Percentiles rank a stretch among this genome's conserved stretches.
Conservation (phyloP, 1,140 invertebrate species). For the Aphis gossypii region DNA sequence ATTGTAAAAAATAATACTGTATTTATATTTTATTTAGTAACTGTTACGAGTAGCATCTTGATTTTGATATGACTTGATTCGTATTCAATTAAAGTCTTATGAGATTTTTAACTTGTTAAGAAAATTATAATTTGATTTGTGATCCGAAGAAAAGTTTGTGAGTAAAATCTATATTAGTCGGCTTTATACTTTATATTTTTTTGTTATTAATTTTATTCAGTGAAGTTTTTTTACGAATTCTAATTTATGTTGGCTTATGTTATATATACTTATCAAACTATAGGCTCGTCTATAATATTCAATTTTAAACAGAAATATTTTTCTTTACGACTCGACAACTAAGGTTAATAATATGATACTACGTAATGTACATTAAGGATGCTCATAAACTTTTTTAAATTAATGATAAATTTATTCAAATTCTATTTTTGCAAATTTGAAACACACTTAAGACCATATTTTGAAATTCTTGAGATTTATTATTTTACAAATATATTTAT, state of each 20-base stretch:
- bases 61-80: background rate
- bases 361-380: too few species aligned
- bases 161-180: background rate
- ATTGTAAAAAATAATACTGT: background rate
- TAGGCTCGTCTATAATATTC: background rate
- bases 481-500: too few species aligned
- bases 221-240: background rate
- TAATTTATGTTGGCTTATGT: background rate
- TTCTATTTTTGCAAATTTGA: too few species aligned
- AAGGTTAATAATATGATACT: background rate
- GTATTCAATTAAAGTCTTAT: conserved; percentile 7
- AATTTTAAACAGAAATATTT: background rate
- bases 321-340: background rate
- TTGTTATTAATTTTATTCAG: background rate
- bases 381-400: too few species aligned
- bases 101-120: background rate
- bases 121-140: conserved; percentile 29
- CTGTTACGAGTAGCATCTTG: background rate
- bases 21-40: background rate
- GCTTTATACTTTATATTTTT: background rate
- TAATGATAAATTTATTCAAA: too few species aligned
- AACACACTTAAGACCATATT: too few species aligned
- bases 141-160: background rate
- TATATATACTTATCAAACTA: background rate
- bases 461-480: too few species aligned